These are phyloP conservation scores for Anastatus disparis DNA, from an alignment of 1,140 invertebrate species.

Conservation along the genomic window DNA sequence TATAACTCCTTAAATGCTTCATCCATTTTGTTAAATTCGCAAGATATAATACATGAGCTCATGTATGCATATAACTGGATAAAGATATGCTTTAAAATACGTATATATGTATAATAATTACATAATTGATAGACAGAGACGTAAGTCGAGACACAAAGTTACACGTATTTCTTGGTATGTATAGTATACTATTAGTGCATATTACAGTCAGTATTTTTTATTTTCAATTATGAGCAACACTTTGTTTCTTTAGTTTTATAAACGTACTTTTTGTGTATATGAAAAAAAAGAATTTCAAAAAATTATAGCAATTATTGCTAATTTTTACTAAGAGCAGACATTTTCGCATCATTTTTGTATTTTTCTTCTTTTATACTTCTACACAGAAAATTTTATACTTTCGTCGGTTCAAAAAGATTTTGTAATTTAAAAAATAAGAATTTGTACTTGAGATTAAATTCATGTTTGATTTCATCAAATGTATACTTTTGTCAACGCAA, in stretches of 20 bases:
- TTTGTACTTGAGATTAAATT: too few species aligned
- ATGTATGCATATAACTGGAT: constrained; percentile 41
- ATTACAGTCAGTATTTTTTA: neutral
- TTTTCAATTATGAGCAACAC: neutral
- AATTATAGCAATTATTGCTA: too few species aligned
- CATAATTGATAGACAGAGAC: constrained; percentile 31
- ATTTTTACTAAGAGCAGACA: too few species aligned
- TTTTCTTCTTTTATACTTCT: too few species aligned
- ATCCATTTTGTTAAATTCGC: neutral
- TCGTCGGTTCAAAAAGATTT: too few species aligned
- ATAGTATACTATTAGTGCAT: constrained; percentile 26
- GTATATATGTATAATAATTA: constrained; percentile 51
- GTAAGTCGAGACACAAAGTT: constrained; percentile 16
- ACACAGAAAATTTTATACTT: too few species aligned
- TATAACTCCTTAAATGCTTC: neutral
- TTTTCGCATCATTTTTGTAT: too few species aligned
- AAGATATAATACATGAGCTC: constrained; percentile 46
- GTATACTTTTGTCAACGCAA: too few species aligned
- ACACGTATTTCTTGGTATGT: constrained; percentile 16
- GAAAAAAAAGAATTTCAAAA: too few species aligned
- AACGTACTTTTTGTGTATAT: too few species aligned
- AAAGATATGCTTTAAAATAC: constrained; percentile 47
- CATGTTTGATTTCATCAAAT: too few species aligned
- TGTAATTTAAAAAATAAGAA: too few species aligned
- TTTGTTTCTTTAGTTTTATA: neutral